Evolutionary conservation across 2,888 invertebrate genomes (phyloP), one percentile per base, ranked within the genome.

Genomic region (Drosophila greeni): DNA sequence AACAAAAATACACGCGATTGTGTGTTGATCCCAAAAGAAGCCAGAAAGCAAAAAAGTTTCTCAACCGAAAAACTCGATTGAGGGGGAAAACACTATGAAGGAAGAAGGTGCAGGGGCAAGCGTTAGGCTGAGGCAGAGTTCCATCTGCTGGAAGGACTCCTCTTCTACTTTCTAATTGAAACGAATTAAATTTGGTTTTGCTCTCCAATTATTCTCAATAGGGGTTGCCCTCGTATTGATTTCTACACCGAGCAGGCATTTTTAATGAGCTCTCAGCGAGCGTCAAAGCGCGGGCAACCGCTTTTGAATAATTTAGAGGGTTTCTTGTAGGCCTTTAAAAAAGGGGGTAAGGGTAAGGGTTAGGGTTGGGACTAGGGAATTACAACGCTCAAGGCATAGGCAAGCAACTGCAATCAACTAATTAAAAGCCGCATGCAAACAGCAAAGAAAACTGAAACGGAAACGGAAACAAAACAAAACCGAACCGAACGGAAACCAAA

Each of bases 391-490:
- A 20, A 29, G 39, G 48, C 66, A 68, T 53, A 65, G 67, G 67
- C 68, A 67, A 67, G 68, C 52, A 60, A 69, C 65, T 75, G 82
- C 84, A 82, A 72, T 82, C 66, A 71, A 61, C 78, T 78, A 83
- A 79, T 75, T 77, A 73, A 71, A 62, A 58, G 34, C 51, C 47
- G 66, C 84, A 84, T 82, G 81, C 84, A 66, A 66, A 66, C 57
- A 43, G 18, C 59, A 52, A 49, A 37, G 54, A 43, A 26, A 56
- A 42, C 55, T 26, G 29, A 39, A 45, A 47, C 57, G 39, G 40
- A 43, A 67, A 24, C n/a, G 29, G 58, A 43, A 67, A 43, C 58
- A 55, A 59, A 53, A 65, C 48, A 57, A 57, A 54, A 65, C 49
- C 31, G 11, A 48, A 65, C 43, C 31, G 16, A 34, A 23, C 40